Percentiles rank a stretch among this genome's conserved stretches.
These are phyloP conservation scores for Clanis bilineata DNA, from an alignment of 2,888 invertebrate genomes.

Conservation along the genomic window DNA sequence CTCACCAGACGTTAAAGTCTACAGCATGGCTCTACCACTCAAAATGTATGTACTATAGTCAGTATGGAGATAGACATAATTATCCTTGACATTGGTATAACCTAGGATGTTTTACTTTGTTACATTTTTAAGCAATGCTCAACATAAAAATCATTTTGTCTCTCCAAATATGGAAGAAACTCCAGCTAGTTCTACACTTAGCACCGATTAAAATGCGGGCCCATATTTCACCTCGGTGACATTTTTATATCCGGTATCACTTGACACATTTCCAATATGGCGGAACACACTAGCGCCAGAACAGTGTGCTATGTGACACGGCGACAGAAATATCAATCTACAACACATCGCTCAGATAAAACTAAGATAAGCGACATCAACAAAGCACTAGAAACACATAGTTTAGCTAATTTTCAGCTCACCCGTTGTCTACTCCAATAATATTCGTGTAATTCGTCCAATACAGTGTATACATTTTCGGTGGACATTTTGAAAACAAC, in stretches of 20 bases:
- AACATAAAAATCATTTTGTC: too few species aligned
- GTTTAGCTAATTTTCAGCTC: not conserved
- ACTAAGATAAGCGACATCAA: constrained; percentile 1
- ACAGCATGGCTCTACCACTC: too few species aligned
- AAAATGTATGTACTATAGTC: too few species aligned
- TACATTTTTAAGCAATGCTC: too few species aligned
- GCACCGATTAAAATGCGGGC: too few species aligned
- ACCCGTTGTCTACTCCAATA: constrained; percentile 14
- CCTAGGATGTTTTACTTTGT: too few species aligned
- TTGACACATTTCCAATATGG: not conserved
- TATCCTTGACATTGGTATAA: too few species aligned
- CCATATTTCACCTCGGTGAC: not conserved
- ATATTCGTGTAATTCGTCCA: constrained; percentile 16
- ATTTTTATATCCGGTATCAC: not conserved
- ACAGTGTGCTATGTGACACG: too few species aligned
- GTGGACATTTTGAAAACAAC: constrained; percentile 8
- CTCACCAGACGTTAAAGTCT: too few species aligned
- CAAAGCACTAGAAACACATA: not conserved
- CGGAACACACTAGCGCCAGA: constrained; percentile 2
- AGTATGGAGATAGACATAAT: too few species aligned
- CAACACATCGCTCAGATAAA: constrained; percentile 1
- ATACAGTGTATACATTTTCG: not conserved
- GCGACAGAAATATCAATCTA: not conserved
- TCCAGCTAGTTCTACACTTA: too few species aligned
- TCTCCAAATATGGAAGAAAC: too few species aligned